phyloP scores from a whole-genome alignment of 2,113 vertebrate genomes.

The Echinops telfairi region DNA sequence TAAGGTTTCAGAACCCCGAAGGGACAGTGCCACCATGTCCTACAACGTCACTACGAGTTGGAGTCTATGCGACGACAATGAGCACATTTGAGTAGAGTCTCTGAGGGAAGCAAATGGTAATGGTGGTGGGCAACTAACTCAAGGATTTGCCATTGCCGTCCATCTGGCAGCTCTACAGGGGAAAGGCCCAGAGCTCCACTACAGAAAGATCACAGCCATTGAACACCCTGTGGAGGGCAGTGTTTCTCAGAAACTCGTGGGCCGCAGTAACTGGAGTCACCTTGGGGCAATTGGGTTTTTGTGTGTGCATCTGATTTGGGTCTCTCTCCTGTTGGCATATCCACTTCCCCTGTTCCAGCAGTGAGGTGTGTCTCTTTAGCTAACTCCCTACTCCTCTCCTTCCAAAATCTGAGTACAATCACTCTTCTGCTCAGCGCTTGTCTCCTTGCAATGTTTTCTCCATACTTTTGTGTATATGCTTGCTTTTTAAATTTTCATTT shows the following conservation, averaged over 20 bases:
- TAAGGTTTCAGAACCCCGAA: too few species aligned
- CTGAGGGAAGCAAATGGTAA: background rate
- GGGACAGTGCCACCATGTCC: too few species aligned
- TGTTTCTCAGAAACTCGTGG: background rate
- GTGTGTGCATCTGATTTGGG: background rate
- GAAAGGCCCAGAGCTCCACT: background rate
- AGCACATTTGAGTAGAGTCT: background rate
- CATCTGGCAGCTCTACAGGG: background rate
- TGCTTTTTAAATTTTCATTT: constrained; percentile 21
- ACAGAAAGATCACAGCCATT: background rate
- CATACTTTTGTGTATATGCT: background rate
- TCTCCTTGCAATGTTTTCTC: background rate
- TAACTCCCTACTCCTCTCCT: background rate
- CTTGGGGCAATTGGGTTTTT: background rate
- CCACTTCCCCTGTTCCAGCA: background rate
- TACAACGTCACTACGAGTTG: too few species aligned
- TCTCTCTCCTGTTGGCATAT: background rate
- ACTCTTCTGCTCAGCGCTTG: too few species aligned
- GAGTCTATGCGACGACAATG: too few species aligned
- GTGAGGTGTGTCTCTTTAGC: background rate
- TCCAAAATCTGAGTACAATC: background rate
- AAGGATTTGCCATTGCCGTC: background rate
- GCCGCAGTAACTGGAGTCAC: background rate
- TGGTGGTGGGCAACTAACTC: background rate
- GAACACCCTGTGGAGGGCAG: background rate